Percentiles rank a stretch among this genome's conserved stretches.
These are phyloP conservation scores for Echinarachnius parma DNA, from an alignment of 53 echinoderm and acorn worm genomes.

Conservation along the genomic window DNA sequence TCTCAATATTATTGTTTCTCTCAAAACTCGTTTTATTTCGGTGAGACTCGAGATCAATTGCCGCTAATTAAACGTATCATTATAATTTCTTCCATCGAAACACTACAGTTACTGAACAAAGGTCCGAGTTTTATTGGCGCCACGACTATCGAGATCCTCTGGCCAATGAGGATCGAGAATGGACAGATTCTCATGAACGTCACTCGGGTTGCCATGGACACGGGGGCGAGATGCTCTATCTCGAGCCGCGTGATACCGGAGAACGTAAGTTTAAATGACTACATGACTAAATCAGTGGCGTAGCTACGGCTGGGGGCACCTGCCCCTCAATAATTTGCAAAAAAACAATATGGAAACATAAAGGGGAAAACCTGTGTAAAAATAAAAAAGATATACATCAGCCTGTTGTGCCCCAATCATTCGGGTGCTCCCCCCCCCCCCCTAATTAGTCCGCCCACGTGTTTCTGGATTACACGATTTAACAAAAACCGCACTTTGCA, in stretches of 20 bases:
- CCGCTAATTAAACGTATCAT: too few species aligned
- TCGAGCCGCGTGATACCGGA: too few species aligned
- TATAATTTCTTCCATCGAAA: too few species aligned
- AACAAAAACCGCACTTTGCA: too few species aligned
- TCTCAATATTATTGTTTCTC: too few species aligned
- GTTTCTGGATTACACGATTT: too few species aligned
- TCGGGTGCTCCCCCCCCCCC: background rate
- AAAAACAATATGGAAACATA: too few species aligned
- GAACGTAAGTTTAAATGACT: background rate
- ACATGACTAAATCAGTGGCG: background rate
- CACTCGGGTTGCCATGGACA: background rate
- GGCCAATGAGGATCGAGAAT: conserved; percentile 19
- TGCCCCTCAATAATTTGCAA: background rate
- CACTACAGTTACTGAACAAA: conserved; percentile 12
- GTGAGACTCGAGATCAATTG: too few species aligned
- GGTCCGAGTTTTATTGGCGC: conserved; percentile 24
- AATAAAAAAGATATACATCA: too few species aligned
- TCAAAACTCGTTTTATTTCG: too few species aligned
- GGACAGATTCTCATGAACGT: background rate
- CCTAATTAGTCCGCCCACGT: too few species aligned
- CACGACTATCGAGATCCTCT: conserved; percentile 4
- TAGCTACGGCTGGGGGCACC: background rate
- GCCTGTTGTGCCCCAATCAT: background rate
- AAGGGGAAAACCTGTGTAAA: too few species aligned
- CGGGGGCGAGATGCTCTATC: background rate